Percentiles rank a stretch among this genome's conserved stretches.
These are phyloP conservation scores for Adelges cooleyi DNA, from an alignment of 1,140 invertebrate species.

Conservation along the genomic window DNA sequence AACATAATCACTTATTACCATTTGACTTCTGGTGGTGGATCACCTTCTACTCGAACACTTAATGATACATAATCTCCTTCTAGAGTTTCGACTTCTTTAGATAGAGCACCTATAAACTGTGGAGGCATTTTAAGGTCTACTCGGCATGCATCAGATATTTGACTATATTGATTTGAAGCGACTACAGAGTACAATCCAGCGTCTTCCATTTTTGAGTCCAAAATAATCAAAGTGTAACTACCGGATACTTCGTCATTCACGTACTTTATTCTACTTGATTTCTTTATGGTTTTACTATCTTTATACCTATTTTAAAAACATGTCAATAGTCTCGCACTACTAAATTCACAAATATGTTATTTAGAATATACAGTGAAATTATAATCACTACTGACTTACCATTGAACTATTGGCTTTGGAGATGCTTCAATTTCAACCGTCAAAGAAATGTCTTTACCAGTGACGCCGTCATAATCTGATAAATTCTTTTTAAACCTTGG, in stretches of 20 bases:
- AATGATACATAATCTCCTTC: slow-evolving; percentile 72
- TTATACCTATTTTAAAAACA: slow-evolving; percentile 48
- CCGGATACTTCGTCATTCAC: slow-evolving; percentile 49
- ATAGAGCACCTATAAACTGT: slow-evolving; percentile 54
- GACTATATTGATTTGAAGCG: slow-evolving; percentile 77
- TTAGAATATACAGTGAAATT: background rate
- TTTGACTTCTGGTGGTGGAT: slow-evolving; percentile 65
- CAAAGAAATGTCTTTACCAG: slow-evolving; percentile 56
- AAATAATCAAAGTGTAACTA: slow-evolving; percentile 63
- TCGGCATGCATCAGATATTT: slow-evolving; percentile 74
- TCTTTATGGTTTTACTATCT: slow-evolving; percentile 60
- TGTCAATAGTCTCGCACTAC: no score
- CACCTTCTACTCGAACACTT: slow-evolving; percentile 67
- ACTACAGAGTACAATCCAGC: slow-evolving; percentile 86
- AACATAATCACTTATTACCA: slow-evolving; percentile 46
- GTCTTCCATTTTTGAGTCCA: slow-evolving; percentile 69
- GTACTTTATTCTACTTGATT: slow-evolving; percentile 57
- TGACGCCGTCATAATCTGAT: slow-evolving; percentile 50
- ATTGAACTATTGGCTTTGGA: slow-evolving; percentile 65
- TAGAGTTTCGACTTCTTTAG: slow-evolving; percentile 52
- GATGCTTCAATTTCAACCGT: slow-evolving; percentile 70
- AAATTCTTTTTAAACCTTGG: slow-evolving; percentile 68
- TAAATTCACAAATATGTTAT: background rate
- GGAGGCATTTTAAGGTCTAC: slow-evolving; percentile 66
- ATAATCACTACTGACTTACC: slow-evolving; percentile 39